Evolutionary conservation across 2,113 vertebrate genomes (phyloP).

Genomic region (Baryphthengus martii): DNA sequence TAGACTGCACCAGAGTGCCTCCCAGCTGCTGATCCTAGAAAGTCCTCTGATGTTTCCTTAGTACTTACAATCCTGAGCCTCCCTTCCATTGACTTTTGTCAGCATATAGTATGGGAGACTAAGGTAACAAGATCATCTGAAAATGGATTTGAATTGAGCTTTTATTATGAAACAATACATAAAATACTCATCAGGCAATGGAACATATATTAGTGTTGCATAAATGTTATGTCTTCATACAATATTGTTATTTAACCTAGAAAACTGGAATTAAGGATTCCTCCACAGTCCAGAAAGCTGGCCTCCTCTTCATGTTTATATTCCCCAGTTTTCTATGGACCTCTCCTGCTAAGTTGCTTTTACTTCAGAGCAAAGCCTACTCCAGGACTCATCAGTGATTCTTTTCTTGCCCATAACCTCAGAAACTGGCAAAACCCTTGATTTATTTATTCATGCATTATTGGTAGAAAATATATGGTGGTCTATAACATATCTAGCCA

Average conservation of each 20-base stretch:
- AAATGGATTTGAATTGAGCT: background rate
- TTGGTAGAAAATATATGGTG: background rate
- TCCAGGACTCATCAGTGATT: background rate
- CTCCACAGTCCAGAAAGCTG: background rate
- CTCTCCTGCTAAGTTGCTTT: background rate
- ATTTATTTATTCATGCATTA: background rate
- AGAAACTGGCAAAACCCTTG: background rate
- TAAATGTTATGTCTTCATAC: background rate
- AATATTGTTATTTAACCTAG: background rate
- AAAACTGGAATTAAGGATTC: background rate
- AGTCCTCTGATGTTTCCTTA: background rate
- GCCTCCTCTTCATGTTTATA: background rate
- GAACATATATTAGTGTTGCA: background rate
- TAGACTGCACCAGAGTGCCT: background rate
- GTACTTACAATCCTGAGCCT: background rate
- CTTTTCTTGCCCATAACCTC: background rate
- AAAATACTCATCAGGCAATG: background rate
- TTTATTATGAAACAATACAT: slow-evolving; percentile 31
- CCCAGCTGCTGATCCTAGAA: background rate
- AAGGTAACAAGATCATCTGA: background rate
- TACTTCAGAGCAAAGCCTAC: background rate
- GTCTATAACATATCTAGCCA: background rate
- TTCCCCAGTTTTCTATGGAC: background rate
- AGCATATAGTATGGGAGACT: background rate
- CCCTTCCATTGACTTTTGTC: background rate